Base-by-base conservation (phyloP, 1,140 invertebrate genomes). In the Diplogasteroides magnus region DNA sequence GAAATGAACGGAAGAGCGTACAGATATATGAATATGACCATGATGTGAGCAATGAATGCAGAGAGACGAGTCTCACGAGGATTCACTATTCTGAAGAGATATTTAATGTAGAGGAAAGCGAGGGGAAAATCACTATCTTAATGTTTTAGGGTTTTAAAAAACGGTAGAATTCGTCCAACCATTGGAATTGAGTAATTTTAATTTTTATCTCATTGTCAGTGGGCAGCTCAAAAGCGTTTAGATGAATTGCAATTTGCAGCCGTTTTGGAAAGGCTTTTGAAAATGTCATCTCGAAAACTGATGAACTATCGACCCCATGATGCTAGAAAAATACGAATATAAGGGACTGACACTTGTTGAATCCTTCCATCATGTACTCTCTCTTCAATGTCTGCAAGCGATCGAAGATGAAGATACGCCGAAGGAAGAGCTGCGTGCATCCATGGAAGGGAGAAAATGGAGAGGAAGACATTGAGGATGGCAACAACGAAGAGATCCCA, bases 401-500 rank as follows among this genome's bases (percentile, higher is more conserved):
- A 84, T 64, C 79, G 78, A 11, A 86, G 79, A 69, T 86, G 85
- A 3, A 86, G 76, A n/a, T 83, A 84, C 1, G 84, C 83, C 61
- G 84, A 83, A 2, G 85, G 85, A 11, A 85, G 74, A 14, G 85
- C 84, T 29, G 69, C 80, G 32, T 80, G 78, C 72, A 86, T 80
- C 85, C 85, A 85, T 27, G 85, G 84, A 26, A 86, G 78, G 25
- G 83, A 83, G 67, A 85, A 83, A 15, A 85, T 61, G 0, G 85
- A 85, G n/a, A 86, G 74, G 48, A 83, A 74, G 2, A 77, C 77
- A 73, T 86, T 86, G 31, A 86, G 76, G 14, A 86, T 63, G 13
- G 82, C 84, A 31, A 86, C 83, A 23, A 84, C 75, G 66, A 85
- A 77, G 32, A 86, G 72, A 72, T 86, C 85, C 84, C 83, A 85